Percentiles rank a stretch among this genome's conserved stretches.
Conservation (phyloP, 2,113 vertebrate genomes). For the Campylomormyrus numenius region DNA sequence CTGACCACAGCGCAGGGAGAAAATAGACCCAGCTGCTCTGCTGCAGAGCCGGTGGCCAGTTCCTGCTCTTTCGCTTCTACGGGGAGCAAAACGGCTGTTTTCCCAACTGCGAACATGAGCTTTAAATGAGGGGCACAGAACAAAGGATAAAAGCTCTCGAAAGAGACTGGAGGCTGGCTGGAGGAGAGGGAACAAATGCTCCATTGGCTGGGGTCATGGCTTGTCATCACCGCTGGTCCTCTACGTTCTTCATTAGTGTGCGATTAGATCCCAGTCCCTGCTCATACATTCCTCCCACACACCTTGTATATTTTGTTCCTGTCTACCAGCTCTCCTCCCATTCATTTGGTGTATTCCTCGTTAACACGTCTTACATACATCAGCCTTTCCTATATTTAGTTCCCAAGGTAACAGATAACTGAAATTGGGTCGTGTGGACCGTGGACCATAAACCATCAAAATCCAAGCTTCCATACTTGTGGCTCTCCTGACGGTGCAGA, state of each 20-base stretch:
- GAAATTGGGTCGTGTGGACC: neutral
- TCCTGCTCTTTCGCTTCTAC: conserved; percentile 72
- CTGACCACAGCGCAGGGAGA: conserved; percentile 58
- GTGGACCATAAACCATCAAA: neutral
- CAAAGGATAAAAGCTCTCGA: conserved; percentile 61
- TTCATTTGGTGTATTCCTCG: conserved; percentile 25
- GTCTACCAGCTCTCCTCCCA: conserved; percentile 37
- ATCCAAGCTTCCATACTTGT: neutral
- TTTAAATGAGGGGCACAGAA: conserved; percentile 78
- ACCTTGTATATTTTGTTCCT: conserved; percentile 35
- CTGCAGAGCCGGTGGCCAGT: conserved; percentile 55
- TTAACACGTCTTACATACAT: conserved; percentile 25
- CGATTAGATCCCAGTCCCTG: conserved; percentile 82
- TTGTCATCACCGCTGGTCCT: conserved; percentile 75
- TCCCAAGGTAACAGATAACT: conserved; percentile 14
- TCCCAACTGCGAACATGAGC: conserved; percentile 61
- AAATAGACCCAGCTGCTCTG: conserved; percentile 60
- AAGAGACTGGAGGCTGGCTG: conserved; percentile 57
- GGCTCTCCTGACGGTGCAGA: too few relatives aligned
- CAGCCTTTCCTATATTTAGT: conserved; percentile 10
- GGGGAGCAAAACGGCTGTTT: conserved; percentile 71
- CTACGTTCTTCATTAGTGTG: conserved; percentile 89
- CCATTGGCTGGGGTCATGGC: conserved; percentile 29
- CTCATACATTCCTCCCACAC: conserved; percentile 59
- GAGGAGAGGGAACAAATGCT: conserved; percentile 53